phyloP scores from a whole-genome alignment of 2,113 vertebrate species.

The Colossoma macropomum region DNA sequence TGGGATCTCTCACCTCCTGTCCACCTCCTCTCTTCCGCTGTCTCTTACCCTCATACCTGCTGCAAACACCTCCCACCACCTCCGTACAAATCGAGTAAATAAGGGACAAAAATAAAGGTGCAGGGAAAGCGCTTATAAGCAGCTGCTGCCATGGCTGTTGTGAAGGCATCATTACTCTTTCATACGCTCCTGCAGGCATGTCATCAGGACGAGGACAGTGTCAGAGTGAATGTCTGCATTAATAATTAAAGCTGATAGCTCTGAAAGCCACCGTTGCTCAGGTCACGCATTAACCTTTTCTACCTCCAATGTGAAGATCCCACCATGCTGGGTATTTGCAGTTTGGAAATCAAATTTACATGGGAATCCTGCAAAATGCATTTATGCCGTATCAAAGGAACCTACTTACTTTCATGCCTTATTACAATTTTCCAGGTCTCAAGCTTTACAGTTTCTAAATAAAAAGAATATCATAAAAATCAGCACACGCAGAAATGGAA shows the following conservation, averaged over 20 bases:
- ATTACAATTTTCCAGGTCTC: background rate
- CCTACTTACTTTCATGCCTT: background rate
- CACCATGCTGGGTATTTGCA: background rate
- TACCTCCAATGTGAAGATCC: background rate
- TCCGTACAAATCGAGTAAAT: background rate
- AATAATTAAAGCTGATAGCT: conserved; percentile 30
- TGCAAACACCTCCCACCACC: background rate
- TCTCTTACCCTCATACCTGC: conserved; percentile 8
- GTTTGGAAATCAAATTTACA: background rate
- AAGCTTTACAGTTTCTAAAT: background rate
- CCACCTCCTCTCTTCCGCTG: conserved; percentile 10
- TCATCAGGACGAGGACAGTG: conserved; percentile 13
- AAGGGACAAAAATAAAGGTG: background rate
- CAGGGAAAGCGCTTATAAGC: background rate
- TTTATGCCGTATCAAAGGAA: background rate
- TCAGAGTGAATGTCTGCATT: conserved; percentile 24
- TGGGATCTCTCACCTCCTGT: too few relatives aligned
- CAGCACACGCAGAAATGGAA: background rate
- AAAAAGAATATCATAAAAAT: background rate
- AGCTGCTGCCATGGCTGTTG: background rate
- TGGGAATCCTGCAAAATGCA: background rate
- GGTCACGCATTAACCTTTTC: conserved; percentile 36
- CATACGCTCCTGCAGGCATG: conserved; percentile 3
- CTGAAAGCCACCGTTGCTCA: background rate
- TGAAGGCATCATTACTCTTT: conserved; percentile 14